Base-by-base conservation (phyloP, 2,113 vertebrate species). In the Salvator merianae region DNA sequence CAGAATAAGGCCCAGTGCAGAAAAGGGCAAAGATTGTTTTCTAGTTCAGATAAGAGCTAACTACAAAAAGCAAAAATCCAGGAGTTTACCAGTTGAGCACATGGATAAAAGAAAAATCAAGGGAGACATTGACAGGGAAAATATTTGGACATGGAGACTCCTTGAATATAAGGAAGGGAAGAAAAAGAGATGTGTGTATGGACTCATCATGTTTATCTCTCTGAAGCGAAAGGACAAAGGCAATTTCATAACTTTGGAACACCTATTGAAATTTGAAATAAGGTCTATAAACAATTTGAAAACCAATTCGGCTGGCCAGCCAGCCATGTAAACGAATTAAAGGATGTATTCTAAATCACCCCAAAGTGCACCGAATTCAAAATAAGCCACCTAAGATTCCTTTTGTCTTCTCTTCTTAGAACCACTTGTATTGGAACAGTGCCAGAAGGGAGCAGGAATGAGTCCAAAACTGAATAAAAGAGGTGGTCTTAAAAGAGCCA, bases 281-380 rank as follows among this genome's bases (percentile, higher is more conserved):
- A 47, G 73, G 80, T 78, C 88, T 88, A 91, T 88, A 92, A 91
- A 91, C 82, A 90, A 87, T 78, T 50, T 76, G 77, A 81, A 91
- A 62, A 32, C 93, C 73, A 89, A 82, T 34, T 80, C 75, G 78
- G 83, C 89, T 81, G 81, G n/a, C 72, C 88, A 94, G 85, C 77
- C 88, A 94, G 88, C 90, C 81, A 32, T 91, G 94, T 90, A 96
- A 94, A 93, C 90, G 86, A 94, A 95, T 94, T 94, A 96, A 92
- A 87, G 74, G 77, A 72, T 78, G 32, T 43, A 86, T 85, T 84
- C 89, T 96, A 94, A 95, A 95, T 95, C 93, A 94, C 78, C 87
- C 80, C 66, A 88, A 92, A 93, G 76, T 75, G 59, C 8, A 79
- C 10, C 68, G 89, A 91, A 94, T 94, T 94, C 90, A 92, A 93